Percentiles rank a stretch among this genome's conserved stretches.
Conservation (phyloP, 2,888 invertebrate species). For the Synergus itoensis region DNA sequence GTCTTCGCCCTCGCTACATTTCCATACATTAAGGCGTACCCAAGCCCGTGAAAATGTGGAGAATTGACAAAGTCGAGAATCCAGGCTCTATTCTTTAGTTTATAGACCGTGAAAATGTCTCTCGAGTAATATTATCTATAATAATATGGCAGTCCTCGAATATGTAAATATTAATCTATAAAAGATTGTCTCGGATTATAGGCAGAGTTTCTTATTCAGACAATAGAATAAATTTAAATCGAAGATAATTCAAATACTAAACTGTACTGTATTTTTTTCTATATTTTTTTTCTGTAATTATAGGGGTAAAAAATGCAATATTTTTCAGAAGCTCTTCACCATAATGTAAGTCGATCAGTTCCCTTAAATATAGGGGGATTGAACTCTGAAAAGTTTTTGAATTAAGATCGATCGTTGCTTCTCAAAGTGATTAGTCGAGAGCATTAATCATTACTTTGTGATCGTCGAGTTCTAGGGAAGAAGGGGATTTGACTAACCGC, state of each 20-base stretch:
- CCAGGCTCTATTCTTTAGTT: not conserved
- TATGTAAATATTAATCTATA: too few species aligned
- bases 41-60: not conserved
- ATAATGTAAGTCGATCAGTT: slow-evolving; percentile 12
- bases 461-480: not conserved
- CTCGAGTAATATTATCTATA: too few species aligned
- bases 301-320: not conserved
- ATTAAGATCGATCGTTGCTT: slow-evolving; percentile 46
- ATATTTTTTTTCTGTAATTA: too few species aligned
- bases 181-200: too few species aligned
- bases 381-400: slow-evolving; percentile 34
- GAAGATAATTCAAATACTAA: too few species aligned
- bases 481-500: not conserved
- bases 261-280: too few species aligned
- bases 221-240: too few species aligned
- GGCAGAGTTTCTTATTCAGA: too few species aligned
- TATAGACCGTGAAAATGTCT: not conserved
- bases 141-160: too few species aligned
- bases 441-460: slow-evolving; percentile 43
- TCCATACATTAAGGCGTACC: not conserved
- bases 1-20: not conserved
- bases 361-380: not conserved
- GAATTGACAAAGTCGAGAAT: not conserved
- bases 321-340: not conserved
- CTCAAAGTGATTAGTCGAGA: slow-evolving; percentile 39